Conservation (phyloP, 2,113 vertebrate species). For the Spermophilus dauricus region DNA sequence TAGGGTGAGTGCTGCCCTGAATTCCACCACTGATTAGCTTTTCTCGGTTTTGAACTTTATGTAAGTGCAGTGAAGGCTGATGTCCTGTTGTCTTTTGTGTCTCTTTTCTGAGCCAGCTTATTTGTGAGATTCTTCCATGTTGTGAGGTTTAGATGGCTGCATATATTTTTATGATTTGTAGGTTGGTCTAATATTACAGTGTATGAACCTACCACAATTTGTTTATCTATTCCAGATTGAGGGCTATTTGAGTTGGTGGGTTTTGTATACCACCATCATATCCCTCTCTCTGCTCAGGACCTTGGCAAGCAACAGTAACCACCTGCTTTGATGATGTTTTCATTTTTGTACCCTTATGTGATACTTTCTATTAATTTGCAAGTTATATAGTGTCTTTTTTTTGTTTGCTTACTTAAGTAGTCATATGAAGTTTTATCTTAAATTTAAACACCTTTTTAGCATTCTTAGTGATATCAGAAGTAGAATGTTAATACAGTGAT, state of each 20-base stretch:
- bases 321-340: background rate
- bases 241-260: background rate
- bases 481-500: background rate
- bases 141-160: background rate
- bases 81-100: background rate
- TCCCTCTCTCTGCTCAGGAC: background rate
- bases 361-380: background rate
- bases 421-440: background rate
- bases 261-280: background rate
- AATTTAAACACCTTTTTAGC: background rate
- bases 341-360: background rate
- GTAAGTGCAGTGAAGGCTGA: background rate
- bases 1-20: background rate
- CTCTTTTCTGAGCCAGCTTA: slow-evolving; percentile 28
- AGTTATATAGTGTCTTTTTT: background rate
- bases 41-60: background rate
- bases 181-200: background rate
- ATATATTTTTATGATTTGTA: background rate
- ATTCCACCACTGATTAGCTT: background rate
- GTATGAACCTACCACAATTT: background rate
- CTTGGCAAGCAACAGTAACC: background rate
- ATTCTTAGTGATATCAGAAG: background rate
- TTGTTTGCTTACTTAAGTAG: background rate
- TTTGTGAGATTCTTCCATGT: background rate
- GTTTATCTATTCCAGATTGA: background rate